Conservation (phyloP, 2,113 vertebrate genomes). For the Halichoeres trimaculatus region DNA sequence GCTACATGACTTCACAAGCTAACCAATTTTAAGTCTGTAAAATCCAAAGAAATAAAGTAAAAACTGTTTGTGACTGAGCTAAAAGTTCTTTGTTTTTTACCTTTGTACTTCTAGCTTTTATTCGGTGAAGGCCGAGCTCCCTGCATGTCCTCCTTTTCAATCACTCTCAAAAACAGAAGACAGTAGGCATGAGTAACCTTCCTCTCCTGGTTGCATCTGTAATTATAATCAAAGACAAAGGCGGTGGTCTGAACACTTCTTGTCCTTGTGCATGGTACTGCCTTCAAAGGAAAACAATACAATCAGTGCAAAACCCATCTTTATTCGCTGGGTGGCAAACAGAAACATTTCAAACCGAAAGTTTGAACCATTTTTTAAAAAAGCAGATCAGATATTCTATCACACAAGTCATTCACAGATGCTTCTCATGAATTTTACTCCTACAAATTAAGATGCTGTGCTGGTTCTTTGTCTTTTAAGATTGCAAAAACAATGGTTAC, state of each 20-base stretch:
- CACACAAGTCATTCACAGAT: constrained; percentile 9
- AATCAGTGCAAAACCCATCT: constrained; percentile 38
- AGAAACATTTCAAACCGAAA: not conserved
- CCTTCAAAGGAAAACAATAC: constrained; percentile 13
- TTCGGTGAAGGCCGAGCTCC: constrained; percentile 15
- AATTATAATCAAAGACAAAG: constrained; percentile 62
- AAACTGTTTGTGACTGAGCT: not conserved
- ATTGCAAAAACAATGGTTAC: constrained; percentile 4
- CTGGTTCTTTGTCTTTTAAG: not conserved
- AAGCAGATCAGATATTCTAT: not conserved
- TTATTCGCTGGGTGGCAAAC: constrained; percentile 38
- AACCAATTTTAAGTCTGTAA: too few relatives aligned
- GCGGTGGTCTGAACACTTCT: constrained; percentile 21
- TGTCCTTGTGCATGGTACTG: constrained; percentile 7
- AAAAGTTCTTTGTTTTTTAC: not conserved
- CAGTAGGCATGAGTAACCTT: constrained; percentile 2
- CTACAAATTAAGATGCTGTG: not conserved
- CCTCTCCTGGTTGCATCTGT: constrained; percentile 36
- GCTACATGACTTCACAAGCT: too few relatives aligned
- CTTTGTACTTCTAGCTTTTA: not conserved
- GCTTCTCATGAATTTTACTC: not conserved
- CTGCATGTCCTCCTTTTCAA: constrained; percentile 27
- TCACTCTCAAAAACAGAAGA: constrained; percentile 34
- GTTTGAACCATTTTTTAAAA: not conserved
- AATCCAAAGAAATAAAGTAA: not conserved